Evolutionary conservation across 1,140 invertebrate species (phyloP).

Genomic region (Colletes latitarsis): DNA sequence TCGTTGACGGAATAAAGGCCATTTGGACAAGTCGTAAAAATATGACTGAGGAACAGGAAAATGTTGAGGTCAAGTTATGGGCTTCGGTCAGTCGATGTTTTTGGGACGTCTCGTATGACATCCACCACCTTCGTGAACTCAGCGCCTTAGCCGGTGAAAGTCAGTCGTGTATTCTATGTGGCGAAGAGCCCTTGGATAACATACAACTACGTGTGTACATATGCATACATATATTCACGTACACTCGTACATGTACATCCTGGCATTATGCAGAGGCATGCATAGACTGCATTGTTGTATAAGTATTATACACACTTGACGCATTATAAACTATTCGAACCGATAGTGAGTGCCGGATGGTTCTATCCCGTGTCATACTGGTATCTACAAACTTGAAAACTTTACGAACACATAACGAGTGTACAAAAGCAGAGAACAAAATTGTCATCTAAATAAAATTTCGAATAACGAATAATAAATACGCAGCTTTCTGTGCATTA

Average conservation of each 20-base stretch:
- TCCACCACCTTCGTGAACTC: slow-evolving; percentile 36
- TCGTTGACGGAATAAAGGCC: not conserved
- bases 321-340: slow-evolving; percentile 26
- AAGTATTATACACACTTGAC: slow-evolving; percentile 23
- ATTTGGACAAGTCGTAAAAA: not conserved
- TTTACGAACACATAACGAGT: too few species aligned
- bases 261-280: slow-evolving; percentile 1
- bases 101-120: slow-evolving; percentile 45
- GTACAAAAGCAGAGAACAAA: not conserved
- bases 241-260: slow-evolving; percentile 9
- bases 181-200: slow-evolving; percentile 47
- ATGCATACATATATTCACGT: slow-evolving; percentile 14
- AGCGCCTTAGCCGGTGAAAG: slow-evolving; percentile 63
- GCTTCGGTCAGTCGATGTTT: slow-evolving; percentile 56
- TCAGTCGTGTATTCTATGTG: slow-evolving; percentile 51
- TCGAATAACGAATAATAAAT: too few species aligned
- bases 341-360: slow-evolving; percentile 18
- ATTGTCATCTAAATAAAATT: not conserved
- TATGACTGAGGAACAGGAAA: not conserved
- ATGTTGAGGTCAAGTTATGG: not conserved
- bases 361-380: slow-evolving; percentile 2
- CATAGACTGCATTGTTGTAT: slow-evolving; percentile 18
- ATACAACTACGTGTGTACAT: slow-evolving; percentile 24
- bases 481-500: too few species aligned
- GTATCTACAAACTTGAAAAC: not conserved